Conservation (phyloP, 2,113 vertebrate genomes). For the Marmota flaviventris region DNA sequence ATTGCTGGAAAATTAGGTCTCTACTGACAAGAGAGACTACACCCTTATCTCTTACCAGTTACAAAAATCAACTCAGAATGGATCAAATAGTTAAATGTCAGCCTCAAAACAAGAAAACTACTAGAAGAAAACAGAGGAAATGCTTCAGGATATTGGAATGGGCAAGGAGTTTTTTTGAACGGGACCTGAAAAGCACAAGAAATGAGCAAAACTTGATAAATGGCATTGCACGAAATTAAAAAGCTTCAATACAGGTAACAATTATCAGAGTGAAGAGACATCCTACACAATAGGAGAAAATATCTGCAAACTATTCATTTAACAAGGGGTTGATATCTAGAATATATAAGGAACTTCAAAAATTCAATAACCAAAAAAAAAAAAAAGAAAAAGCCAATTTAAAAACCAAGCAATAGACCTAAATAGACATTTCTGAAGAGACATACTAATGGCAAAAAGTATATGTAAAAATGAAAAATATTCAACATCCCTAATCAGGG, state of each 20-base stretch:
- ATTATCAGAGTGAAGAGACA: background rate
- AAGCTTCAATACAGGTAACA: background rate
- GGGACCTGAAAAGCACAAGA: background rate
- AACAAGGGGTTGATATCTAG: background rate
- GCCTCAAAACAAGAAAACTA: background rate
- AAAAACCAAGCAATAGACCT: background rate
- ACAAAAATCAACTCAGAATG: background rate
- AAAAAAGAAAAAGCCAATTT: background rate
- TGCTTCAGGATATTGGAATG: background rate
- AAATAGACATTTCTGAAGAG: background rate
- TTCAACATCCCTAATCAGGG: background rate
- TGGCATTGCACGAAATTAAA: background rate
- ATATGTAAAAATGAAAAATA: background rate
- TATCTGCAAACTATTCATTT: background rate
- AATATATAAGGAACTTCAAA: background rate
- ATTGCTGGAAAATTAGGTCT: background rate
- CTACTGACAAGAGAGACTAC: background rate
- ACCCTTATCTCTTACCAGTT: background rate
- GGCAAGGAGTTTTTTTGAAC: background rate
- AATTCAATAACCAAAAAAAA: background rate
- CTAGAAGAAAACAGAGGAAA: background rate
- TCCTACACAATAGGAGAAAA: background rate
- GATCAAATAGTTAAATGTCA: background rate
- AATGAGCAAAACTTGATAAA: background rate
- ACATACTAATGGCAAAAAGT: background rate